Evolutionary conservation across 2,797 vertebrate genomes (phyloP), one percentile per base, ranked within the genome.

Genomic region (Phataginus tetradactyla): DNA sequence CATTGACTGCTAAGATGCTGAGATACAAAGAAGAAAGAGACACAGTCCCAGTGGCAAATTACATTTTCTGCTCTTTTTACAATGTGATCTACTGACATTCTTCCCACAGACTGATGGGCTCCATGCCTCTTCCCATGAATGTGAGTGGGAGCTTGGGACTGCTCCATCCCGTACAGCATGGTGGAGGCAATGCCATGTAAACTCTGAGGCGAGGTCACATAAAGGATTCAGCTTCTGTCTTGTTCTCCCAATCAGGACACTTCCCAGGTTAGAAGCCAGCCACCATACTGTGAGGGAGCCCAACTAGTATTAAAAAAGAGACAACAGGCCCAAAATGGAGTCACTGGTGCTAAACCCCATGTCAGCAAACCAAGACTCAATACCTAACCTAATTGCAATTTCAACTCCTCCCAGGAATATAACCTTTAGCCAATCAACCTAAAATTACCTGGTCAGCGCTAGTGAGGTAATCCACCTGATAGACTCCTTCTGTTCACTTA

Each of bases 11-110:
- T 80, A 69, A 89, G 59, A 39, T 90, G 7, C 34, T 80, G 37
- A 94, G 61, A 72, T 86, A 86, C 81, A 91, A 96, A 77, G 57
- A 95, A 91, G 68, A 89, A 89, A 89, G 51, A 95, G 59, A 83
- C 18, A 86, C 9, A 17, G 64, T 84, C 42, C 63, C 83, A 77
- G 69, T 75, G 81, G 66, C 2, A 92, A 94, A 57, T 84, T 89
- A 93, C 45, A 74, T 63, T 84, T 93, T 89, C 78, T 95, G 66
- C 21, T 95, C 68, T 55, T 90, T 94, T 89, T 92, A 39, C 37
- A 71, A 2, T 34, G 4, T 27, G 45, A 68, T 68, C 92, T 68
- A 79, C 20, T 88, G 53, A 68, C 34, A 53, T 14, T 53, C 15
- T 51, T 85, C 53, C 39, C 12, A 14, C 39, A 64, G 29, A 93